Base-by-base conservation (phyloP, 2,888 invertebrate genomes). In the Pristionchus entomophagus region DNA sequence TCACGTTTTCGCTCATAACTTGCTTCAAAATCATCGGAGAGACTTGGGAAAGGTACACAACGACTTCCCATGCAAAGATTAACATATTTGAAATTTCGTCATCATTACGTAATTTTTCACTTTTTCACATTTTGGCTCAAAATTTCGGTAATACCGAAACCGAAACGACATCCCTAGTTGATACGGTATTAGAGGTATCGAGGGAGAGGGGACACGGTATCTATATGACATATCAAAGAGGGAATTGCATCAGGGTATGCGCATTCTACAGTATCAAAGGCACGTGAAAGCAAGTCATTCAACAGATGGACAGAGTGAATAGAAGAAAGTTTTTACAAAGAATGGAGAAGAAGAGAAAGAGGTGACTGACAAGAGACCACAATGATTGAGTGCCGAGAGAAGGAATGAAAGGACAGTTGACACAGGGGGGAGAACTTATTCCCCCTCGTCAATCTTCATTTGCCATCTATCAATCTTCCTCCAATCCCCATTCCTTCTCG, bases 261-360 rank as follows among this genome's bases (percentile, higher is more conserved):
- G 45, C 73, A 73, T 73, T 73, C 73, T 41, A 73, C 73, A 73
- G 73, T 73, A 73, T n/a, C 41, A 38, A 45, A 73, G n/a, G 45
- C 45, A 77, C 41, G 38, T 22, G 38, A 38, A n/a, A 19, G 14
- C 32, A n/a, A 14, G 77, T 4, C 6, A 73, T 73, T 73, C 73
- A 73, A 73, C 73, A 73, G 73, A 69, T 2, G 10, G 69, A 73
- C 41, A 56, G n/a, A n/a, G 10, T 10, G 5, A n/a, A 73, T n/a
- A 17, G 12, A 17, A 73, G 73, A 73, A 17, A 73, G 41, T 73
- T 41, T 73, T 73, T 73, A 73, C 73, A 73, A 80, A 80, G 51
- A 80, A 80, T 5, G 78, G 12, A 17, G 19, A n/a, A n/a, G n/a
- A n/a, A n/a, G n/a, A n/a, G n/a, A n/a, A n/a, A 17, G 29, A 14